Conservation (phyloP, 2,113 vertebrate genomes). For the Chaetops frenatus region DNA sequence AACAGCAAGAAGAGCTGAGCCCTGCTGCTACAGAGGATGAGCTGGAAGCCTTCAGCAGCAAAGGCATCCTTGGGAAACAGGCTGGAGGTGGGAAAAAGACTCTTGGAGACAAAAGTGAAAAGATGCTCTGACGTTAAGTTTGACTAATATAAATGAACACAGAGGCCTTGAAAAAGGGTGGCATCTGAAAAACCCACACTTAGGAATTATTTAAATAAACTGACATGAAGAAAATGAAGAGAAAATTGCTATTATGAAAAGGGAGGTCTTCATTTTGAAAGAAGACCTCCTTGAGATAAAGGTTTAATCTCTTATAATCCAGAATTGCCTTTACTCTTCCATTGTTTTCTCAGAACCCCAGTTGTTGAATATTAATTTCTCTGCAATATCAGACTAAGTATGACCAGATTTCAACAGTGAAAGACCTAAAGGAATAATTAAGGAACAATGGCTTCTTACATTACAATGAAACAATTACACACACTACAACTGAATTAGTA, state of each 20-base stretch:
- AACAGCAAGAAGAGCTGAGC: neutral
- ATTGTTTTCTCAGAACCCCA: neutral
- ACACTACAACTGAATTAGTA: neutral
- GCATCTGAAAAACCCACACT: neutral
- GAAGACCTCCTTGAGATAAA: neutral
- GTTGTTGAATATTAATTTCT: conserved; percentile 29
- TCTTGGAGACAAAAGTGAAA: neutral
- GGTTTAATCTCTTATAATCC: conserved; percentile 4
- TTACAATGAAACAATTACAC: conserved; percentile 2
- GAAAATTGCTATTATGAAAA: neutral
- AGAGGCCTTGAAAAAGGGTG: neutral
- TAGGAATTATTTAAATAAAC: neutral
- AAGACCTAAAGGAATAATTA: conserved; percentile 56
- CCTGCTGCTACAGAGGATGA: neutral
- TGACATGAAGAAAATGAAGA: neutral
- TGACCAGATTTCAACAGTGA: conserved; percentile 27
- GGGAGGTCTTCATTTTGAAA: neutral
- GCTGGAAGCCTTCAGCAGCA: neutral
- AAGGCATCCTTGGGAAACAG: neutral
- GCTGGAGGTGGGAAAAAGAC: neutral
- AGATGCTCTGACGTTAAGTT: neutral
- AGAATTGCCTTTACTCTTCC: neutral
- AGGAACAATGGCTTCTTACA: conserved; percentile 22
- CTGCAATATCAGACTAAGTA: conserved; percentile 14
- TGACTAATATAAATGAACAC: neutral